Evolutionary conservation across 2,888 invertebrate genomes (phyloP).

Genomic region (Acleris cristana): DNA sequence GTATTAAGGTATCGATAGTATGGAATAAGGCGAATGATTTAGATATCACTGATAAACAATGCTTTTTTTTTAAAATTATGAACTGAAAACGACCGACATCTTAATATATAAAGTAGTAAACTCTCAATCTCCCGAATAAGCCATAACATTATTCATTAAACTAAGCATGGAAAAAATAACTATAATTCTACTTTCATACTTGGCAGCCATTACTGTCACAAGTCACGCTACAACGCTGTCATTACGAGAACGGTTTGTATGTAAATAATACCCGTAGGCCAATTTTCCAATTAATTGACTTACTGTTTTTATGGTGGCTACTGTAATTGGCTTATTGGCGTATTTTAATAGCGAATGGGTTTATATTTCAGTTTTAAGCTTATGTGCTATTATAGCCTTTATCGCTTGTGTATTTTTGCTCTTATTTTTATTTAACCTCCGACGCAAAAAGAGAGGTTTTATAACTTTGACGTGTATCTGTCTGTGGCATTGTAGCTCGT

Average conservation of each 20-base stretch:
- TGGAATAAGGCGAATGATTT: too few species aligned
- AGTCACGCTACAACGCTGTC: conserved; percentile 31
- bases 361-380: too few species aligned
- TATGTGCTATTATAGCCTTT: too few species aligned
- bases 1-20: too few species aligned
- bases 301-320: conserved; percentile 15
- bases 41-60: too few species aligned
- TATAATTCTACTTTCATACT: conserved; percentile 10
- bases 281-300: conserved; percentile 33
- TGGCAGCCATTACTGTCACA: conserved; percentile 8
- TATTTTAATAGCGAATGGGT: not conserved
- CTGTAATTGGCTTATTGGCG: conserved; percentile 1
- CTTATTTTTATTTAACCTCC: too few species aligned
- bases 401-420: too few species aligned
- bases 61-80: too few species aligned
- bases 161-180: conserved; percentile 3
- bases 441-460: too few species aligned
- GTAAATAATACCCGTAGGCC: conserved; percentile 28
- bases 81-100: too few species aligned
- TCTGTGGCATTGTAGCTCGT: too few species aligned
- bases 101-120: not conserved
- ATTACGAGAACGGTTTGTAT: conserved; percentile 34
- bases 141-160: not conserved
- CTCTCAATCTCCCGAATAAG: not conserved
- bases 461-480: too few species aligned